Percentiles rank a stretch among this genome's conserved stretches.
Conservation (phyloP, 2,797 vertebrate genomes). For the Adrianichthys oophorus region DNA sequence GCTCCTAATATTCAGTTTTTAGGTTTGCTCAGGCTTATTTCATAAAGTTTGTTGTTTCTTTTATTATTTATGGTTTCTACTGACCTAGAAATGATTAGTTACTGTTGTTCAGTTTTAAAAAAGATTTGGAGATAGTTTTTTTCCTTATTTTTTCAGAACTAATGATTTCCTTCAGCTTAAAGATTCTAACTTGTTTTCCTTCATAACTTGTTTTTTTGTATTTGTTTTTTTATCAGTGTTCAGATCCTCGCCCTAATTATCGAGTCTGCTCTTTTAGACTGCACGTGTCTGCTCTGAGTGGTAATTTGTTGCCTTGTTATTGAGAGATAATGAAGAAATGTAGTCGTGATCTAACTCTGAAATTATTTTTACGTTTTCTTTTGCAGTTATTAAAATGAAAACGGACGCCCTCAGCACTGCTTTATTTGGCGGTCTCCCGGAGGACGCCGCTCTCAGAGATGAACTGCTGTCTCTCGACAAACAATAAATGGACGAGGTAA, state of each 20-base stretch:
- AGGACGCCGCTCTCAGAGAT: conserved; percentile 19
- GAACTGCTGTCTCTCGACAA: conserved; percentile 19
- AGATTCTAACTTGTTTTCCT: conserved; percentile 1
- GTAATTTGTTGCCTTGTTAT: conserved; percentile 10
- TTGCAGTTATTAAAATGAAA: conserved; percentile 18
- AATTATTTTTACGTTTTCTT: conserved; percentile 12
- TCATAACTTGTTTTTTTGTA: conserved; percentile 19
- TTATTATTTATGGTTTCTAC: too few relatives aligned
- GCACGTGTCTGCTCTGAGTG: neutral
- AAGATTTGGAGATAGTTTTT: neutral
- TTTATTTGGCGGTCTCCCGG: conserved; percentile 20
- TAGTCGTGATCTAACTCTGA: conserved; percentile 11
- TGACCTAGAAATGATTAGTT: too few relatives aligned
- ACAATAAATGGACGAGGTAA: conserved; percentile 27
- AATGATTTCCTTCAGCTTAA: neutral
- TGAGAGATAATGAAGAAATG: conserved; percentile 21
- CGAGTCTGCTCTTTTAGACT: conserved; percentile 4
- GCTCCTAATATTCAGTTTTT: too few relatives aligned
- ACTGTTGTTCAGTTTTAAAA: neutral
- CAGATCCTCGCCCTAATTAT: conserved; percentile 2
- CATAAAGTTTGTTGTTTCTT: too few relatives aligned
- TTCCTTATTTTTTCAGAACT: neutral
- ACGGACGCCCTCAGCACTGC: neutral
- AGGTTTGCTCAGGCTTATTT: too few relatives aligned
- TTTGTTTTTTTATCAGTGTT: conserved; percentile 19